Conservation (phyloP, 2,888 invertebrate genomes). For the Vandiemenella viatica region DNA sequence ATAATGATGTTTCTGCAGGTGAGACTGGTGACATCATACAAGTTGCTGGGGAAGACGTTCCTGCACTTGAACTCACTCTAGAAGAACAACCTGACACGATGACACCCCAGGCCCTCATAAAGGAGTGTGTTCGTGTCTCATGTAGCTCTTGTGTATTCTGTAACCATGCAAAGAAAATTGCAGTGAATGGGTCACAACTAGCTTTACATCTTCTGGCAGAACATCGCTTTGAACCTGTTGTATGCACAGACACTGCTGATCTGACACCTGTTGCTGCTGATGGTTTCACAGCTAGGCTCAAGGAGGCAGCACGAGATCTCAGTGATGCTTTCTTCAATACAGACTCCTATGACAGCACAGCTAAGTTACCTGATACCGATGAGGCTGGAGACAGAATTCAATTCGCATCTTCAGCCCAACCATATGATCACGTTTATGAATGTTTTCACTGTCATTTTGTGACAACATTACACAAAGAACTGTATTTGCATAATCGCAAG, state of each 20-base stretch:
- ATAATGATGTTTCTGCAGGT: conserved; percentile 20
- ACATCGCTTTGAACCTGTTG: conserved; percentile 65
- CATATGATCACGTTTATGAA: conserved; percentile 57
- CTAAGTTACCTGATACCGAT: too few relatives aligned
- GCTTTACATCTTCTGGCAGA: conserved; percentile 63
- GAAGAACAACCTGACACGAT: conserved; percentile 62
- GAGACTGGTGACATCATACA: conserved; percentile 16
- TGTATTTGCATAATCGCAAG: conserved; percentile 73
- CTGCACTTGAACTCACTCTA: conserved; percentile 52
- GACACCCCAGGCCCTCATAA: conserved; percentile 51
- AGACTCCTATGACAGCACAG: conserved; percentile 48
- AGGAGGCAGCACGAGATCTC: conserved; percentile 43
- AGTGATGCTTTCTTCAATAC: conserved; percentile 53
- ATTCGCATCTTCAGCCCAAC: conserved; percentile 35
- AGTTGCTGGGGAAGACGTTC: conserved; percentile 45
- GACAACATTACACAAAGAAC: conserved; percentile 64
- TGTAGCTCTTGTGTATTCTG: conserved; percentile 64
- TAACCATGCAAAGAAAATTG: conserved; percentile 71
- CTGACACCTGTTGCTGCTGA: conserved; percentile 20
- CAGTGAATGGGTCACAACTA: conserved; percentile 67
- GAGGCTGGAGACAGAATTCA: too few relatives aligned
- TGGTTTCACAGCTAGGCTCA: conserved; percentile 53
- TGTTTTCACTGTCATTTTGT: conserved; percentile 75
- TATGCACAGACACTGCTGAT: conserved; percentile 22
- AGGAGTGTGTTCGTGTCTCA: conserved; percentile 55